Percentiles rank a stretch among this genome's conserved stretches.
Conservation (phyloP, 2,888 invertebrate genomes). For the Philereme vetulata region DNA sequence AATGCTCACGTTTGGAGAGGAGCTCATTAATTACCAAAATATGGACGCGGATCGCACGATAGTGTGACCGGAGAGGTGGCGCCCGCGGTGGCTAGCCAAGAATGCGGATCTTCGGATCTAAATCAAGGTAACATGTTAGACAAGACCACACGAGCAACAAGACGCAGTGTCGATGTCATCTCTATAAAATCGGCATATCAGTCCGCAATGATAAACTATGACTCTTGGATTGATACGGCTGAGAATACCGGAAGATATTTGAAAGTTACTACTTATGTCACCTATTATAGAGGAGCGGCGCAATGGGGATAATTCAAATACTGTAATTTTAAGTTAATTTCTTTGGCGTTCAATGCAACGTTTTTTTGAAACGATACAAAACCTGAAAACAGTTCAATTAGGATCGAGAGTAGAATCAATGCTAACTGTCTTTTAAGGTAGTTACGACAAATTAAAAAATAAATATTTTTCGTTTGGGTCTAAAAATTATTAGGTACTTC, state of each 20-base stretch:
- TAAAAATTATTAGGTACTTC: no score
- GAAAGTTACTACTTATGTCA: neutral
- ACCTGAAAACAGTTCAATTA: no score
- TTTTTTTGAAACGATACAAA: no score
- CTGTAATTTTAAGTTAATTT: no score
- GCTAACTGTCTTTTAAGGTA: no score
- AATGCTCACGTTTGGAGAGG: conserved; percentile 48
- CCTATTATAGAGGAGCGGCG: no score
- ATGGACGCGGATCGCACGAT: conserved; percentile 67
- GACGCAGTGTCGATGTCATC: conserved; percentile 47
- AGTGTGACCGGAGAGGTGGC: conserved; percentile 62
- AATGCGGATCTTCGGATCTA: conserved; percentile 79
- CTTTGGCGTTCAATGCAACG: no score
- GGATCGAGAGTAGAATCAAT: no score
- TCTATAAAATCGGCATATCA: conserved; percentile 40
- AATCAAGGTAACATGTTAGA: conserved; percentile 75
- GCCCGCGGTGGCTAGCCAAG: conserved; percentile 71
- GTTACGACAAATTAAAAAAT: no score
- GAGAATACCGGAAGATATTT: conserved; percentile 11
- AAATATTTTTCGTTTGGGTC: no score
- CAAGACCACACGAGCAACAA: conserved; percentile 42
- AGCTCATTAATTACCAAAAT: conserved; percentile 78
- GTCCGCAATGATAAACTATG: conserved; percentile 22
- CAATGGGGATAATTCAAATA: no score
- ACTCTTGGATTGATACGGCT: conserved; percentile 2